Conservation (phyloP, 2,888 invertebrate species). For the Amaurobius ferox region DNA sequence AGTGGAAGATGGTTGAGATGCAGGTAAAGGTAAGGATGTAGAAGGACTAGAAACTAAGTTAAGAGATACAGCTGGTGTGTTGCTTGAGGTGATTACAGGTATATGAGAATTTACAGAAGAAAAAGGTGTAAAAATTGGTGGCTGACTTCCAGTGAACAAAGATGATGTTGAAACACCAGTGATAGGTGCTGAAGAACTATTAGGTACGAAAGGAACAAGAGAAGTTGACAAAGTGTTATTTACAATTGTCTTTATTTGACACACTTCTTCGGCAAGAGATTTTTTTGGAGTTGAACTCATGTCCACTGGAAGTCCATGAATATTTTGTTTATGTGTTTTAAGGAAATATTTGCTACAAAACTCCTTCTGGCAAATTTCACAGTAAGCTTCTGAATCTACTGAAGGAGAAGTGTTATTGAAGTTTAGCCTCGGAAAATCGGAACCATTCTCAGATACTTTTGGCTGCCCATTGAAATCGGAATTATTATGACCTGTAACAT, state of each 20-base stretch:
- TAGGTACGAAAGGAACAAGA: slow-evolving; percentile 26
- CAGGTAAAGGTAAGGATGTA: slow-evolving; percentile 21
- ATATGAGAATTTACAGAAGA: slow-evolving; percentile 46
- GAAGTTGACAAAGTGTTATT: slow-evolving; percentile 61
- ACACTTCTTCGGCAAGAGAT: slow-evolving; percentile 67
- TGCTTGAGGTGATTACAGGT: slow-evolving; percentile 56
- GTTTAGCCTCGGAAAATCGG: slow-evolving; percentile 57
- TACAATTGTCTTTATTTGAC: slow-evolving; percentile 69
- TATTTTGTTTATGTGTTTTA: slow-evolving; percentile 84
- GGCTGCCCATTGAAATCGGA: slow-evolving; percentile 50
- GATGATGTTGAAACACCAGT: slow-evolving; percentile 19
- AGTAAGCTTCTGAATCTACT: slow-evolving; percentile 76
- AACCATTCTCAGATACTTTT: slow-evolving; percentile 42
- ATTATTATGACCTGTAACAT: slow-evolving; percentile 62
- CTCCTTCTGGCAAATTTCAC: slow-evolving; percentile 82
- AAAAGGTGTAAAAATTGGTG: slow-evolving; percentile 34
- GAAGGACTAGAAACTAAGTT: slow-evolving; percentile 54
- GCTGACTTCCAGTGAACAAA: slow-evolving; percentile 19
- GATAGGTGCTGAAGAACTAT: slow-evolving; percentile 18
- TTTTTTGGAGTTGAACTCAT: slow-evolving; percentile 69
- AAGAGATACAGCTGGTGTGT: slow-evolving; percentile 10
- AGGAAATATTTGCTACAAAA: slow-evolving; percentile 82
- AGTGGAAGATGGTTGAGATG: slow-evolving; percentile 33
- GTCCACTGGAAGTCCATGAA: slow-evolving; percentile 80
- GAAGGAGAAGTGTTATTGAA: slow-evolving; percentile 55